Evolutionary conservation across 2,888 invertebrate species (phyloP).

Genomic region (Phorcus lineatus): DNA sequence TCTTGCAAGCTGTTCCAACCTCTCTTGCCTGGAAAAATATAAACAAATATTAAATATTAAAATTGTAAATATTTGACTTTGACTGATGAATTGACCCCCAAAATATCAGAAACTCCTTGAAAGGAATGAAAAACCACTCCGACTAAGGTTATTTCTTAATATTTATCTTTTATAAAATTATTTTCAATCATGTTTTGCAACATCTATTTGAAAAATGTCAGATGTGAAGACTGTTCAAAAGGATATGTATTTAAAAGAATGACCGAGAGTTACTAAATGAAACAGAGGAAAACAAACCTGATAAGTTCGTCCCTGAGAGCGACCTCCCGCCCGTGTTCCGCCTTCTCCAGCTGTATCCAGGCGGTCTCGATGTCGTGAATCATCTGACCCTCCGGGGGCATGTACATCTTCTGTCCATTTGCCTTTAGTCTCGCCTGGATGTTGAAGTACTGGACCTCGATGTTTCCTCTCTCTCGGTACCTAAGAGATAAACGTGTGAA

Average conservation of each 20-base stretch:
- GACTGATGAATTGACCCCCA: too few relatives aligned
- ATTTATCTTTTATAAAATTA: too few relatives aligned
- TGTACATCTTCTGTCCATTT: conserved; percentile 79
- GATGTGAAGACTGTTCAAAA: too few relatives aligned
- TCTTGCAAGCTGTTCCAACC: conserved; percentile 94
- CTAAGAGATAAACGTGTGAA: conserved; percentile 75
- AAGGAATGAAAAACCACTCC: too few relatives aligned
- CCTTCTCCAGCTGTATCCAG: conserved; percentile 93
- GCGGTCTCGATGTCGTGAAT: conserved; percentile 96
- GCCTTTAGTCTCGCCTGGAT: conserved; percentile 97
- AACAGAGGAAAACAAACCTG: conserved; percentile 74
- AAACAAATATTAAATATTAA: too few relatives aligned
- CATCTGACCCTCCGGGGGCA: conserved; percentile 84
- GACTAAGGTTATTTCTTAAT: too few relatives aligned
- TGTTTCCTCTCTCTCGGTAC: conserved; percentile 96
- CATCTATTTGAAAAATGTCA: too few relatives aligned
- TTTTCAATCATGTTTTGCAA: too few relatives aligned
- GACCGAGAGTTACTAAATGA: too few relatives aligned
- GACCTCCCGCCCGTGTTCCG: conserved; percentile 94
- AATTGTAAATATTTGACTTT: too few relatives aligned
- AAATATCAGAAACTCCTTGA: too few relatives aligned
- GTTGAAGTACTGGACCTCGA: conserved; percentile 92
- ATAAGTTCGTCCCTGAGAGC: conserved; percentile 92
- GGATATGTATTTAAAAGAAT: too few relatives aligned
- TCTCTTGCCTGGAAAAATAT: conserved; percentile 82